Conservation (phyloP, 2,888 invertebrate genomes). For the Drosophila planitibia region DNA sequence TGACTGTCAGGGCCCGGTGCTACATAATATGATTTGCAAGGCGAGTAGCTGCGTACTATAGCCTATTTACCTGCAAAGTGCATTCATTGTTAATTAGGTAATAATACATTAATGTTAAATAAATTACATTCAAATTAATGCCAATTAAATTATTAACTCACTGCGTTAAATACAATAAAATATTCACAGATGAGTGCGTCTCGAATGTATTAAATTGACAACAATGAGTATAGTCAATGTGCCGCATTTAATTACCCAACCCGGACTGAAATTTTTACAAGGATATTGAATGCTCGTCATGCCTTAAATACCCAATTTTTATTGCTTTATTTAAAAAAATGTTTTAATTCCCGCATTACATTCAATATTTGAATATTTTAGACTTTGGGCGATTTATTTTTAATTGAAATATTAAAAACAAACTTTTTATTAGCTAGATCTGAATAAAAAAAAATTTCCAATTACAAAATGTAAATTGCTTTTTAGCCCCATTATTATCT, state of each 20-base stretch:
- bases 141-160: conserved; percentile 48
- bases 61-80: conserved; percentile 3
- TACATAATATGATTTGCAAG: conserved; percentile 12
- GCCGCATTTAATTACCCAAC: conserved; percentile 10
- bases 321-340: not conserved
- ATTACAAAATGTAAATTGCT: not conserved
- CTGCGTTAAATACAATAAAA: conserved; percentile 22
- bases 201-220: conserved; percentile 24
- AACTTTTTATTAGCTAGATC: not conserved
- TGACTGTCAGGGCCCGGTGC: conserved; percentile 5
- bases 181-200: conserved; percentile 32
- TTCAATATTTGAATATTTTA: not conserved
- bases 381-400: not conserved
- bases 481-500: not conserved
- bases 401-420: not conserved
- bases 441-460: not conserved
- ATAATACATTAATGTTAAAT: conserved; percentile 27
- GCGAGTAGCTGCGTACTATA: not conserved
- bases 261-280: not conserved
- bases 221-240: conserved; percentile 18
- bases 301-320: not conserved
- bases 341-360: not conserved
- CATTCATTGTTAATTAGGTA: conserved; percentile 37
- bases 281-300: not conserved
- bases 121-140: conserved; percentile 42